These are phyloP conservation scores for Atherinosoma microstoma DNA, from an alignment of 2,797 vertebrate genomes.

Conservation along the genomic window DNA sequence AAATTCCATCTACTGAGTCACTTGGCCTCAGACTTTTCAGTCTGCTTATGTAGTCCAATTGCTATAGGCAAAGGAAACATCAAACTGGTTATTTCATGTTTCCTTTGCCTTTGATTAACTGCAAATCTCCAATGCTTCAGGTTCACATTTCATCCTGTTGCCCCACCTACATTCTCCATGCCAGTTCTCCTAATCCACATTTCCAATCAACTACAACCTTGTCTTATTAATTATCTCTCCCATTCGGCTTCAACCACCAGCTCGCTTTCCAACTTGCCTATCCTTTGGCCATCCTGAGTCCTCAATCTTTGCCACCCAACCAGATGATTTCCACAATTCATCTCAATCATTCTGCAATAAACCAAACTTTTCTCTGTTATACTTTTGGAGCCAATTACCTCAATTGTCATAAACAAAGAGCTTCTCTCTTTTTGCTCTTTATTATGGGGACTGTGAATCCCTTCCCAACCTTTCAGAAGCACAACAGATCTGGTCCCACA, in stretches of 20 bases:
- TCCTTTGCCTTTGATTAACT: too few species aligned
- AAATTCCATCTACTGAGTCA: background rate
- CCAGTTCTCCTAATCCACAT: background rate
- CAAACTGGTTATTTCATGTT: too few species aligned
- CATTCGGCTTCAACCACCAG: background rate
- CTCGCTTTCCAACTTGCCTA: background rate
- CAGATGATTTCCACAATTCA: background rate
- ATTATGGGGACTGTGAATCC: background rate
- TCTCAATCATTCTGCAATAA: background rate
- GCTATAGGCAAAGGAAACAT: too few species aligned
- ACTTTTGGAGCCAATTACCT: background rate
- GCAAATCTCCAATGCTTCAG: too few species aligned
- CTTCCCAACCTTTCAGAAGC: background rate
- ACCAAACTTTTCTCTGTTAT: background rate
- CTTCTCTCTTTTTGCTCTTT: background rate
- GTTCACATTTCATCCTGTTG: too few species aligned
- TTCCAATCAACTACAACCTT: background rate
- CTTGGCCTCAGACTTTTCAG: too few species aligned
- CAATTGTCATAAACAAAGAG: too few species aligned
- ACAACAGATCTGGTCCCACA: background rate
- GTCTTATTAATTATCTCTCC: background rate
- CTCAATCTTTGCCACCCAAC: slow-evolving; percentile 3
- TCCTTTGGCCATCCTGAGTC: background rate
- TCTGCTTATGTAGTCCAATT: too few species aligned
- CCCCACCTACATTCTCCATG: too few species aligned